Evolutionary conservation across 2,113 vertebrate genomes (phyloP), one percentile per base, ranked within the genome.

Genomic region (Gasterosteus aculeatus): DNA sequence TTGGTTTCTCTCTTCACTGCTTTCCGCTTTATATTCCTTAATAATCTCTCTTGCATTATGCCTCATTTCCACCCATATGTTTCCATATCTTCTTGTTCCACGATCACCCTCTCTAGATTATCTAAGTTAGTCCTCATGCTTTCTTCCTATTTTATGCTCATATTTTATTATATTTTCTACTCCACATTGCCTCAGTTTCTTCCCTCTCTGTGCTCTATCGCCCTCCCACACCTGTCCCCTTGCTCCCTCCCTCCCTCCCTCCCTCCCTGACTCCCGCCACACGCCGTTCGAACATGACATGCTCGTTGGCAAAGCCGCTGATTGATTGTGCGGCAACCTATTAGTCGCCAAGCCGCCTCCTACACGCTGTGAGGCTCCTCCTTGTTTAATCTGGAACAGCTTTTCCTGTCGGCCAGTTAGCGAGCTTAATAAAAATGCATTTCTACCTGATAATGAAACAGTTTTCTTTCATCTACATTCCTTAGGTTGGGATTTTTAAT

Each of bases 261-360:
- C 59, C 51, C 51, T 22, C 33, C 51, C 19, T n/a, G 18, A 3
- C 11, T 62, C 62, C 49, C 59, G 51, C 49, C 12, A n/a, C 57
- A 29, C 65, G 68, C 69, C 2, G 46, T 58, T 65, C 41, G 74
- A 66, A 81, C 77, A 72, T 63, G 39, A 71, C 78, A 84, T 69
- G 58, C 44, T 31, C 77, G 71, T 58, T 83, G 85, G 81, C 79
- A 75, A 46, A 11, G 44, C 29, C 60, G 16, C 79, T 65, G 79
- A 83, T 85, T 81, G 80, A 85, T 85, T 53, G 16, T 57, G 66
- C 60, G 70, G 75, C 67, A 70, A 54, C 72, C 79, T 66, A 69
- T 84, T 88, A 85, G 81, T 83, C 54, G 54, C 29, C 57, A 59
- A 53, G 16, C 68, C 57, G 66, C 44, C 56, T 69, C 76, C 42